Conservation (phyloP, 2,888 invertebrate genomes). For the Muschampia staudingeri region DNA sequence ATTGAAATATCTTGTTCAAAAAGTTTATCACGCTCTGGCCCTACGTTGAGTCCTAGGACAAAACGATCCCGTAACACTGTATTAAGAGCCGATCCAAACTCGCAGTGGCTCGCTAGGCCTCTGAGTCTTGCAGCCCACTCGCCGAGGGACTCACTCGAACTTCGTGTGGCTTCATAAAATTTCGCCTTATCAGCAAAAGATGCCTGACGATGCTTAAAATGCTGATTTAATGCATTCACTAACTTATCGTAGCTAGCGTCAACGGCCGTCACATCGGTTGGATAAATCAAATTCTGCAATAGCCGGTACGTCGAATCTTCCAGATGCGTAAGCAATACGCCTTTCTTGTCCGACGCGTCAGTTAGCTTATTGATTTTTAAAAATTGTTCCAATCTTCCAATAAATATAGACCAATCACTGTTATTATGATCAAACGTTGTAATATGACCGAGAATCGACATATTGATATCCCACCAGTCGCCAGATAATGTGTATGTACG, state of each 20-base stretch:
- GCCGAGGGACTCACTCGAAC: slow-evolving; percentile 51
- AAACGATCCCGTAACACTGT: slow-evolving; percentile 52
- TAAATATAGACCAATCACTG: slow-evolving; percentile 32
- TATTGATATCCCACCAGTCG: neutral
- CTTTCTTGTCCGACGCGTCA: slow-evolving; percentile 34
- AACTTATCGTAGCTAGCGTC: slow-evolving; percentile 34
- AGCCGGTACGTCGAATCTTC: slow-evolving; percentile 61
- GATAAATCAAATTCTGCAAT: slow-evolving; percentile 51
- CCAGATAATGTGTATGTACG: neutral
- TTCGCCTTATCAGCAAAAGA: slow-evolving; percentile 63
- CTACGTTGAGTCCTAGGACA: slow-evolving; percentile 56
- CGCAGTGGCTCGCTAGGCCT: slow-evolving; percentile 58
- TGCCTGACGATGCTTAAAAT: slow-evolving; percentile 61
- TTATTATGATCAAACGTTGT: slow-evolving; percentile 11
- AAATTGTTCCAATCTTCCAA: slow-evolving; percentile 28
- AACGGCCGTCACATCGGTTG: slow-evolving; percentile 40
- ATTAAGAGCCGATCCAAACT: slow-evolving; percentile 53
- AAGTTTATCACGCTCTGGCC: slow-evolving; percentile 54
- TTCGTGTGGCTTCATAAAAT: slow-evolving; percentile 61
- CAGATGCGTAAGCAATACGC: slow-evolving; percentile 54
- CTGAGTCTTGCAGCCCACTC: slow-evolving; percentile 63
- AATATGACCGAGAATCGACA: slow-evolving; percentile 21
- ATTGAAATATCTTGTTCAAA: slow-evolving; percentile 55
- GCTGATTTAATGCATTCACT: slow-evolving; percentile 42
- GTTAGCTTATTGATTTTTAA: slow-evolving; percentile 21